A percentile compares a stretch with the other conserved stretches of the same genome.
These are phyloP conservation scores for Campylorhamphus procurvoides DNA, from an alignment of 2,113 vertebrate genomes.

Conservation along the genomic window DNA sequence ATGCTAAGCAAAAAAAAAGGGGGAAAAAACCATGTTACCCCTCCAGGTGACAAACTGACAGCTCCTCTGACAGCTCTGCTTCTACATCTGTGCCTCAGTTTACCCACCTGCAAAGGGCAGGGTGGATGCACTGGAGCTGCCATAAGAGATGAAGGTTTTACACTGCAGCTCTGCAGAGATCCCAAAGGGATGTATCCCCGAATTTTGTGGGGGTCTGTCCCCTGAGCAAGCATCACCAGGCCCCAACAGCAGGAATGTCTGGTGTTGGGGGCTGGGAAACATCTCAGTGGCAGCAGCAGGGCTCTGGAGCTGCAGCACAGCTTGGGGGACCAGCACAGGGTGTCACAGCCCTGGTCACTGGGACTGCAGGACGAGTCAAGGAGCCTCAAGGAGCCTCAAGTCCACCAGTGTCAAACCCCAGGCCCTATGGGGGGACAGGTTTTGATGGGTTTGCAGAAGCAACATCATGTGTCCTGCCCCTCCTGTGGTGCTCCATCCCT, in stretches of 20 bases:
- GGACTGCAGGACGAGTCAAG: neutral
- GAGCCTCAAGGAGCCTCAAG: neutral
- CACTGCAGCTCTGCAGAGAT: neutral
- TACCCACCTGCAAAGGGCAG: neutral
- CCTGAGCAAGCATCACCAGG: neutral
- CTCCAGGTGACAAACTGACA: neutral
- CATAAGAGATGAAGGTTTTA: neutral
- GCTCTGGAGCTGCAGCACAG: neutral
- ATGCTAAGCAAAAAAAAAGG: too few species aligned
- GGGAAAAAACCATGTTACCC: neutral
- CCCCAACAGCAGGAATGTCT: neutral
- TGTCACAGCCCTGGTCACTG: neutral
- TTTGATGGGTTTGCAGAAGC: neutral
- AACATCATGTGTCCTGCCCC: neutral
- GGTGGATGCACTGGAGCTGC: neutral
- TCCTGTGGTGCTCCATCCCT: neutral
- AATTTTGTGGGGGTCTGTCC: neutral
- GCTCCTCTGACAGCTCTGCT: neutral
- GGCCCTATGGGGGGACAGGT: fast-evolving
- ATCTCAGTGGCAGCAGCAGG: neutral
- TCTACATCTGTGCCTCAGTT: neutral
- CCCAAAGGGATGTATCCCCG: neutral
- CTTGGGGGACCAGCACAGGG: fast-evolving
- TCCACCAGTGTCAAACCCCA: fast-evolving
- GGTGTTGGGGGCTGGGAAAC: fast-evolving